Evolutionary conservation across 2,113 vertebrate species (phyloP).

Genomic region (Castor canadensis): DNA sequence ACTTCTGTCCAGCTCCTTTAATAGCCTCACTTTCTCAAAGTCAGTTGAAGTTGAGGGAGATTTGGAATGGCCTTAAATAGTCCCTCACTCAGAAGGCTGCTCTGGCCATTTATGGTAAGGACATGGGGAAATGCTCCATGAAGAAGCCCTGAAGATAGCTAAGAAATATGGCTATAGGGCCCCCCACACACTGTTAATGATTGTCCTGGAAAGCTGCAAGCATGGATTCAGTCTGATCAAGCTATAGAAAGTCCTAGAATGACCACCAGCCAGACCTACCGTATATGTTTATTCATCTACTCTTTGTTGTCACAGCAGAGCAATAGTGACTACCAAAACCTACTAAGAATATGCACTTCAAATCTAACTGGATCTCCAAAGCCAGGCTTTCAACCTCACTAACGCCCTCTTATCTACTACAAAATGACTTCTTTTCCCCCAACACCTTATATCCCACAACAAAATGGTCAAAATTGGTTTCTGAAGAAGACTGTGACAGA

Average conservation of each 20-base stretch:
- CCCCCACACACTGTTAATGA: background rate
- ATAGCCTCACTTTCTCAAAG: slow-evolving; percentile 59
- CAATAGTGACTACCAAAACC: background rate
- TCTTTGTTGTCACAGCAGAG: background rate
- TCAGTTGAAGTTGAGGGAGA: slow-evolving; percentile 16
- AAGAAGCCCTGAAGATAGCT: background rate
- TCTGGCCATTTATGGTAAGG: background rate
- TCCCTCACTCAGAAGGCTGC: background rate
- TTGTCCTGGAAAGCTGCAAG: background rate
- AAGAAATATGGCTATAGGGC: background rate
- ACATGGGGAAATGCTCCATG: background rate
- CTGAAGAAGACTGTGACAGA: background rate
- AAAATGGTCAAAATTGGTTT: background rate
- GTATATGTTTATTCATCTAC: background rate
- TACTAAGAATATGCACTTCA: background rate
- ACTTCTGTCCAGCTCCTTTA: slow-evolving; percentile 5
- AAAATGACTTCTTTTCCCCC: background rate
- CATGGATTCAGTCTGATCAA: slow-evolving; percentile 7
- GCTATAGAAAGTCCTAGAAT: background rate
- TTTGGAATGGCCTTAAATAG: slow-evolving; percentile 30
- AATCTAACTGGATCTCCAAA: background rate
- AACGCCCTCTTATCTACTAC: background rate
- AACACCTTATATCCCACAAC: background rate
- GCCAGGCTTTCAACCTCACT: background rate
- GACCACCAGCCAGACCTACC: background rate